These are phyloP conservation scores for Vespertilio murinus DNA, from an alignment of 2,797 vertebrate species.

Conservation along the genomic window DNA sequence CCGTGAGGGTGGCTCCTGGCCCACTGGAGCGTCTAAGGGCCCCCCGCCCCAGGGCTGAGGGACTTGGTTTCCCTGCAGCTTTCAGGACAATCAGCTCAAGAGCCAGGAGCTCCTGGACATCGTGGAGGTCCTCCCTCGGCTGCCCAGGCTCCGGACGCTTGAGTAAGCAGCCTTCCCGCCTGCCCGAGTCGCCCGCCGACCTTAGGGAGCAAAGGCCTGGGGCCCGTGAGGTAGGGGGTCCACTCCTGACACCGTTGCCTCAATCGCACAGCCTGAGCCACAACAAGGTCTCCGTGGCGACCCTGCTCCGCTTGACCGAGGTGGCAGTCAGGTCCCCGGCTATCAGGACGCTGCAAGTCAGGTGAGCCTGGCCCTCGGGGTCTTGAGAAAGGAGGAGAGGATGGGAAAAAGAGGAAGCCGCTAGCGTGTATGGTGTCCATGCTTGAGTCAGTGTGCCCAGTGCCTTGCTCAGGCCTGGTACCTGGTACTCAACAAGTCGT, in stretches of 20 bases:
- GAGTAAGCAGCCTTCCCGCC: constrained; percentile 84
- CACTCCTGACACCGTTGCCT: constrained; percentile 38
- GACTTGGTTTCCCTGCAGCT: constrained; percentile 78
- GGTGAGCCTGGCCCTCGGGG: constrained; percentile 81
- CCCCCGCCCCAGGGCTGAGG: background rate
- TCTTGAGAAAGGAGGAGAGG: background rate
- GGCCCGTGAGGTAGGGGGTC: background rate
- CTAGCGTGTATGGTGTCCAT: background rate
- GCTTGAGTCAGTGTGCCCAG: background rate
- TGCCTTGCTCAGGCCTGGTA: background rate
- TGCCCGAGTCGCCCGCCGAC: background rate
- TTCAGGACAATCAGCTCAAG: constrained; percentile 89
- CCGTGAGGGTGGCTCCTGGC: background rate
- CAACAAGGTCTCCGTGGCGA: constrained; percentile 82
- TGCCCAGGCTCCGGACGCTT: constrained; percentile 84
- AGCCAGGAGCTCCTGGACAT: constrained; percentile 83
- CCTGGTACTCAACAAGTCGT: background rate
- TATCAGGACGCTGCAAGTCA: constrained; percentile 82
- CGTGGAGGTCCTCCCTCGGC: constrained; percentile 80
- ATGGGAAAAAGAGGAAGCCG: background rate
- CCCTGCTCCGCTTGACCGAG: constrained; percentile 83
- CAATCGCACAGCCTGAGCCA: constrained; percentile 86
- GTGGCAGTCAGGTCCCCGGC: constrained; percentile 80
- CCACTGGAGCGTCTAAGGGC: background rate
- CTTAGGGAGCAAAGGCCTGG: background rate